Conservation (phyloP, 37 sponge, comb jelly and placozoan species). For the Dysidea cf. avara region DNA sequence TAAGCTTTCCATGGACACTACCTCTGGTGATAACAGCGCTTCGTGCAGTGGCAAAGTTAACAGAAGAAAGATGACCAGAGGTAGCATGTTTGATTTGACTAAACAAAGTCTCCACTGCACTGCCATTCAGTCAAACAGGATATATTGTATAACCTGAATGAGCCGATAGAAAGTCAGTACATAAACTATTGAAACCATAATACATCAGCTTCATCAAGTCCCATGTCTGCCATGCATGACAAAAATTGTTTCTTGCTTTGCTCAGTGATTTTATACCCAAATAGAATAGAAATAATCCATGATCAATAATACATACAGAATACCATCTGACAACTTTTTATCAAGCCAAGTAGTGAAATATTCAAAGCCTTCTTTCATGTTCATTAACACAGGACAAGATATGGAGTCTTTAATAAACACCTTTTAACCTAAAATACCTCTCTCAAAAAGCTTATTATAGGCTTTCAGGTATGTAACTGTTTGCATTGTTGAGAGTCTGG, state of each 20-base stretch:
- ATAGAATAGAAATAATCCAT: too few relatives aligned
- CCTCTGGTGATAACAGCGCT: not conserved
- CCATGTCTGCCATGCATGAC: too few relatives aligned
- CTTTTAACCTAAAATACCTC: slow-evolving; percentile 15
- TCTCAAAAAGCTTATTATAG: slow-evolving; percentile 14
- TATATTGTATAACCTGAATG: slow-evolving; percentile 16
- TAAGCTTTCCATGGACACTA: slow-evolving; percentile 3
- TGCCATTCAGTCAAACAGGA: slow-evolving; percentile 10
- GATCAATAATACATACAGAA: too few relatives aligned
- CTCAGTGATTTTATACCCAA: too few relatives aligned
- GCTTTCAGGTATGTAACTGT: slow-evolving; percentile 12
- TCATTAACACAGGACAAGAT: not conserved
- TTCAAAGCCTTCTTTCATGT: not conserved
- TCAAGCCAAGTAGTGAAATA: slow-evolving; percentile 7
- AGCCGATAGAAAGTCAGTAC: slow-evolving; percentile 7
- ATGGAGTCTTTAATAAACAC: slow-evolving; percentile 10
- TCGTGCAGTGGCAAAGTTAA: slow-evolving; percentile 1
- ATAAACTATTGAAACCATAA: slow-evolving; percentile 13
- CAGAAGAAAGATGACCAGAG: not conserved
- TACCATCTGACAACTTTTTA: not conserved
- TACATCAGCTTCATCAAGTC: slow-evolving; percentile 25
- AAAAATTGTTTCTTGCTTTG: too few relatives aligned
- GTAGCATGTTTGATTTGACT: too few relatives aligned
- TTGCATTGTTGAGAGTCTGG: not conserved
- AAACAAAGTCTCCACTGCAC: too few relatives aligned